Evolutionary conservation across 92 coral and sea anemone species (phyloP), one percentile per base, ranked within the genome.

Genomic region (Desmophyllum pertusum): DNA sequence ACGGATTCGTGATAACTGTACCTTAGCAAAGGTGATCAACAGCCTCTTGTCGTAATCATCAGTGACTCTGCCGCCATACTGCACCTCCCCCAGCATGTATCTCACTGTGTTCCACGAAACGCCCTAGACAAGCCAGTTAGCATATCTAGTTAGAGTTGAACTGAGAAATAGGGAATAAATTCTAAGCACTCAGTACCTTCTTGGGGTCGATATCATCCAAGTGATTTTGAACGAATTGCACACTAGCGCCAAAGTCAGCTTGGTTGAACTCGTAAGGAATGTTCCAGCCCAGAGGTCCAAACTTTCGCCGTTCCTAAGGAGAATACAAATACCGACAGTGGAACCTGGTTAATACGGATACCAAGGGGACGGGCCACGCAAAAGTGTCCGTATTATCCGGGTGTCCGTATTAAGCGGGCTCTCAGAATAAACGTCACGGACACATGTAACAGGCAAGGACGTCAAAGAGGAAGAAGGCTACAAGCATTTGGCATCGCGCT

Each of bases 91-190:
- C 70, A 94, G 81, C 98, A 94, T 94, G 89, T 94, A 94, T 7
- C 98, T 92, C 50, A 94, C 94, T 25, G 98, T 94, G 80, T 94
- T 94, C 98, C 98, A 94, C n/a, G 98, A 94, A 65, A 94, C 90
- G 65, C 98, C 98, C 98, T 94, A 64, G 3, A 62, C 40, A 48
- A 7, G 35, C 14, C 1, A 80, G 42, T 35, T 8, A 52, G 2
- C 10, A 18, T 11, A 0, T 6, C 2, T 2, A 8, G 31, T 67
- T 37, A 63, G 6, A 10, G 46, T 1, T 36, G 27, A 7, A 33
- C 23, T 31, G 11, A 13, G 23, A 21, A 3, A 17, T 4, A 1
- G 0, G 9, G 13, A 3, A 30, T 45, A 10, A 17, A 18, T 29
- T 42, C 30, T 17, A 38, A 41, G 5, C 18, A 30, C 53, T 78